Evolutionary conservation across 2,888 invertebrate species (phyloP), one percentile per base, ranked within the genome.

Genomic region (Chromoteleia sp.): DNA sequence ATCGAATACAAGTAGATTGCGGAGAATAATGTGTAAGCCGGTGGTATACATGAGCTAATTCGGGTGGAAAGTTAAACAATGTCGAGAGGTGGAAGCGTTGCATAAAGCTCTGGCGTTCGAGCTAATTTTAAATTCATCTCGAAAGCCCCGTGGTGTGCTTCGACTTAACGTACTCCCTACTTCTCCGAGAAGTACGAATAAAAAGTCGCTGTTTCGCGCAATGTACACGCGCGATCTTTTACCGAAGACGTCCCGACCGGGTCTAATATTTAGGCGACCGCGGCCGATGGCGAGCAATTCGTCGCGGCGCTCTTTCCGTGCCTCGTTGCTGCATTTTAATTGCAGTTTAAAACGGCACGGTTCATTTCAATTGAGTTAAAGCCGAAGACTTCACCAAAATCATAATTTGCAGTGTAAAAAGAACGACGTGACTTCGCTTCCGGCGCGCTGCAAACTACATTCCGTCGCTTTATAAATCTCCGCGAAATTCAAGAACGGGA

Each of bases 31-130:
- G 67, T 71, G 65, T 63, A 75, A 65, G 68, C 58, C 21, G 56
- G 30, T 68, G 65, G 80, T 81, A 67, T 50, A 71, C 80, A 87
- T 76, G 85, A 86, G 88, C 87, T 89, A 89, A 90, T 90, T 90
- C 89, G 87, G 85, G 85, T 85, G 85, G 87, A 90, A 79, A 90
- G 89, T 89, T 86, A 89, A 90, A 89, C 90, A 89, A 84, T 85
- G 87, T 86, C 85, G 85, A 82, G 82, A 85, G 79, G 79, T 58
- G 43, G 78, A 73, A 73, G 17, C 52, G 52, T 54, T 36, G 45
- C 52, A 59, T 41, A 74, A 58, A 41, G 59, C 58, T 15, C 52
- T 15, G 21, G 43, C 67, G 43, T 59, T 19, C 25, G 19, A 63
- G 56, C 70, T 77, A 70, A 77, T 70, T 77, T 77, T 63, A 77